These are phyloP conservation scores for Stichopus horrens DNA, from an alignment of 53 echinoderm and acorn worm genomes.

Conservation along the genomic window DNA sequence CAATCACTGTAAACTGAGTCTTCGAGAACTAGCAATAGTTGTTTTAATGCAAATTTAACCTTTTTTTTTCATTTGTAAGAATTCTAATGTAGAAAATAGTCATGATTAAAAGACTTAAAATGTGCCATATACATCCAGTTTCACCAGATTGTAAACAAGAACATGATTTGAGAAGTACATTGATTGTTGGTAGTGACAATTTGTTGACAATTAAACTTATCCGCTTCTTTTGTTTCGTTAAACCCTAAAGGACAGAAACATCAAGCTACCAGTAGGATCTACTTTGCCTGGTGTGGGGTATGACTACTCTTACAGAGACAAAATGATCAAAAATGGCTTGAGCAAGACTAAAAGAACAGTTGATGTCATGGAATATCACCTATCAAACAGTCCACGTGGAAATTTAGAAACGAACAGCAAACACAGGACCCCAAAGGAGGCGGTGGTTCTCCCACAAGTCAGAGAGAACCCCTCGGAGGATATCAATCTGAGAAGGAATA, in stretches of 20 bases:
- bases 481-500: neutral
- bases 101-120: no score
- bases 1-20: no score
- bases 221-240: neutral
- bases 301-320: conserved; percentile 3
- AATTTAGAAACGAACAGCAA: neutral
- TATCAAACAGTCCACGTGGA: conserved; percentile 32
- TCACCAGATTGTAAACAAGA: no score
- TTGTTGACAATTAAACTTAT: no score
- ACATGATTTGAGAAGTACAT: no score
- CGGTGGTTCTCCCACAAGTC: neutral
- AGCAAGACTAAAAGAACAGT: conserved; percentile 24
- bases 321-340: neutral
- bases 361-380: conserved; percentile 25
- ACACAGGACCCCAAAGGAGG: neutral
- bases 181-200: no score
- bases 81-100: no score
- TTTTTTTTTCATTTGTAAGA: no score
- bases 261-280: neutral
- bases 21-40: no score
- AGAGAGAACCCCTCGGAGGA: conserved; percentile 1
- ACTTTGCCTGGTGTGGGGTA: conserved; percentile 5
- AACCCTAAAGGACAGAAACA: conserved; percentile 1
- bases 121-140: no score
- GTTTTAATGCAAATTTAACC: no score